A percentile compares a stretch with the other conserved stretches of the same genome.
Conservation (phyloP, 1,140 invertebrate species). For the Anoplolepis gracilipes region DNA sequence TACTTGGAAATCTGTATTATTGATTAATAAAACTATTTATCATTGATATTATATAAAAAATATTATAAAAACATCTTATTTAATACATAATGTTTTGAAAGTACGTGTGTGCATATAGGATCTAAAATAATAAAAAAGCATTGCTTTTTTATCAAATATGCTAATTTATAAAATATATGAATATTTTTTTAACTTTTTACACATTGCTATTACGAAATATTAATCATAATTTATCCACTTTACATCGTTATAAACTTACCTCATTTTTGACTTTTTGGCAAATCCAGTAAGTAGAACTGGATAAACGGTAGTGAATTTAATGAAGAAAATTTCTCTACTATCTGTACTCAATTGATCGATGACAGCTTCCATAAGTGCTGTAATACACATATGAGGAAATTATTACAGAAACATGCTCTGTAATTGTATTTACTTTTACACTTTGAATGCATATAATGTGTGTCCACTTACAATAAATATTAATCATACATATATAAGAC, state of each 20-base stretch:
- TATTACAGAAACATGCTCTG: too few relatives aligned
- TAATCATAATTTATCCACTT: too few relatives aligned
- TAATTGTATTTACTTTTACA: too few relatives aligned
- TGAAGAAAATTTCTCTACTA: not conserved
- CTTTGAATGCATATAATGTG: too few relatives aligned
- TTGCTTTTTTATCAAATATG: not conserved
- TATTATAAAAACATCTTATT: not conserved
- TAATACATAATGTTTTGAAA: too few relatives aligned
- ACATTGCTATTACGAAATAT: too few relatives aligned
- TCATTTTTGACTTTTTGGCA: not conserved
- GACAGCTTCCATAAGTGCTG: not conserved
- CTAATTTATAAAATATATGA: not conserved
- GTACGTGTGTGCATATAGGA: too few relatives aligned
- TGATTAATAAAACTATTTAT: constrained; percentile 17
- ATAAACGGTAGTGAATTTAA: constrained; percentile 32
- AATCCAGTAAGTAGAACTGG: not conserved
- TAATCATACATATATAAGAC: too few relatives aligned
- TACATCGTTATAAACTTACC: not conserved
- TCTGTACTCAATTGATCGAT: not conserved
- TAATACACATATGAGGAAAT: not conserved
- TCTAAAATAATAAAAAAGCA: too few relatives aligned
- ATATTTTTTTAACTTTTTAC: too few relatives aligned
- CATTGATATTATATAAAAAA: not conserved
- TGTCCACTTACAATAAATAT: too few relatives aligned
- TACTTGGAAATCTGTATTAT: constrained; percentile 86